Evolutionary conservation across 2,113 vertebrate genomes (phyloP), one percentile per base, ranked within the genome.

Genomic region (Syrrhaptes paradoxus): DNA sequence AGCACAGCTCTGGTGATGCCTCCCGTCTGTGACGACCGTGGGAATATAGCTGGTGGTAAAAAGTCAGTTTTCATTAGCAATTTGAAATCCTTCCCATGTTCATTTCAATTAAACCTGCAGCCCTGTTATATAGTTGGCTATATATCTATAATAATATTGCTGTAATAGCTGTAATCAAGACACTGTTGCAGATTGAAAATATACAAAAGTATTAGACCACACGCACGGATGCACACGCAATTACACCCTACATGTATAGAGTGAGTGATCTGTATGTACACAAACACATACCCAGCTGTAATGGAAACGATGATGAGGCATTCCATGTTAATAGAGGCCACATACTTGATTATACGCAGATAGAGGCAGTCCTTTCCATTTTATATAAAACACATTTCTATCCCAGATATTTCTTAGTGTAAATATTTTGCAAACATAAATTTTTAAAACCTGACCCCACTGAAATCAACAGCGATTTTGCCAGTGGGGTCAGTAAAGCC

Each of bases 31-130:
- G 51, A 45, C 0, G 5, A 49, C 65, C 3, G 4, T 59, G 74
- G 62, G 75, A 93, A 79, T 34, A 58, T 3, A 72, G 51, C 58
- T 58, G 74, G 38, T 68, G 74, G 11, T 87, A 85, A 94, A 95
- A 93, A 90, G n/a, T 75, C 75, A 75, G 85, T 91, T 95, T 85
- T 63, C 90, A 91, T 93, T 28, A 90, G 73, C 83, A 62, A n/a
- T 88, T 90, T 89, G 79, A 91, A 75, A 90, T 89, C 76, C 79
- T 66, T 89, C 83, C 82, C 70, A 63, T 89, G 86, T 45, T 91
- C 83, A 83, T 67, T 86, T 59, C 71, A 90, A 93, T 95, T 88
- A 93, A 92, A 96, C 87, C 91, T 92, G 86, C 6, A 13, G 85
- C 75, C 85, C 49, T 34, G 48, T 59, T 76, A 72, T 13, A 75